Percentiles rank a stretch among this genome's conserved stretches.
These are phyloP conservation scores for Gallinago jamesoni DNA, from an alignment of 2,113 vertebrate species.

Conservation along the genomic window DNA sequence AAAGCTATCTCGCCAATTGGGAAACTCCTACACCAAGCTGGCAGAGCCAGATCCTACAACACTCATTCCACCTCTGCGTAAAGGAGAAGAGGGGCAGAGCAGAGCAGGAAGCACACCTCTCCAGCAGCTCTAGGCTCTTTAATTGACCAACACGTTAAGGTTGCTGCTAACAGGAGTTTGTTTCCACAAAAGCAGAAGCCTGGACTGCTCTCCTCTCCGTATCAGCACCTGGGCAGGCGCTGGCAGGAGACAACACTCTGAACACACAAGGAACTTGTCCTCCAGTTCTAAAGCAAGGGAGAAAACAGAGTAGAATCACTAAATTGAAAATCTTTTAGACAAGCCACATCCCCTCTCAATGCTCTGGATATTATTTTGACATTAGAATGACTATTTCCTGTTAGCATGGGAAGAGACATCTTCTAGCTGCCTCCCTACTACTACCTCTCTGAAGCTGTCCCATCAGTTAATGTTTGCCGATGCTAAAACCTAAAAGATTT, in stretches of 20 bases:
- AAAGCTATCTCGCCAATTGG: background rate
- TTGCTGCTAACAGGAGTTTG: too few species aligned
- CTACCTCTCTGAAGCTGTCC: background rate
- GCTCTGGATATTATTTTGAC: background rate
- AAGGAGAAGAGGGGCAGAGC: background rate
- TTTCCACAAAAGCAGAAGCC: background rate
- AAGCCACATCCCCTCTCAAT: background rate
- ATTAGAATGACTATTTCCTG: too few species aligned
- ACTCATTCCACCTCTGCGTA: accelerated
- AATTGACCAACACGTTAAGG: background rate
- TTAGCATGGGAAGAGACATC: background rate
- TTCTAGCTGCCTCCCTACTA: background rate
- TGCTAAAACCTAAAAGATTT: background rate
- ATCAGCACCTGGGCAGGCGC: background rate
- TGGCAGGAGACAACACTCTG: background rate
- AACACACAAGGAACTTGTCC: background rate
- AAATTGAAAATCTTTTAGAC: background rate
- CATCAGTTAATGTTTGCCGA: background rate
- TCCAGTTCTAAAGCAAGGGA: background rate
- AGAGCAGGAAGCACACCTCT: background rate
- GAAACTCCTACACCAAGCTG: background rate
- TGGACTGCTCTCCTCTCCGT: background rate
- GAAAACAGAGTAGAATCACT: background rate
- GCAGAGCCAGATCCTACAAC: background rate
- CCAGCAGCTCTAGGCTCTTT: background rate